phyloP scores from a whole-genome alignment of 92 coral and sea anemone genomes.

The Zoanthus solanderi region DNA sequence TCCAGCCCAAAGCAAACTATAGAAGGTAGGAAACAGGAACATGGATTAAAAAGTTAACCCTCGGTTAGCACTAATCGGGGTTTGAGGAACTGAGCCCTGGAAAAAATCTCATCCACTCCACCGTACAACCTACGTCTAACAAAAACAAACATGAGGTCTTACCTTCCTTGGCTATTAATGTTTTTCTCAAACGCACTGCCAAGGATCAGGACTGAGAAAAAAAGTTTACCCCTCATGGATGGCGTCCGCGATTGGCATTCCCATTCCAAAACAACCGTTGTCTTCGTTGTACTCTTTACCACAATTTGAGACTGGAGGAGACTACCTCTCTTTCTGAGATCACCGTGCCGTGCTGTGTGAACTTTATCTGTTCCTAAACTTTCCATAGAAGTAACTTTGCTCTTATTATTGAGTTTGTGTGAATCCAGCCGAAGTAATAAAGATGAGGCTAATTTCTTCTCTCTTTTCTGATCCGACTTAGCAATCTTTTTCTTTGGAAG shows the following conservation, averaged over 20 bases:
- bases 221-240: slow-evolving; percentile 41
- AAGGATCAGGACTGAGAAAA: slow-evolving; percentile 61
- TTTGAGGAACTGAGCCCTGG: too few species aligned
- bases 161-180: slow-evolving; percentile 61
- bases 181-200: slow-evolving; percentile 71
- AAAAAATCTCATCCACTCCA: too few species aligned
- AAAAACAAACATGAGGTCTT: neutral
- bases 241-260: slow-evolving; percentile 55
- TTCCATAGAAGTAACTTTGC: neutral
- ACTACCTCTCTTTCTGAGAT: neutral
- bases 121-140: neutral
- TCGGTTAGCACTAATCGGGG: too few species aligned
- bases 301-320: slow-evolving; percentile 67
- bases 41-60: too few species aligned
- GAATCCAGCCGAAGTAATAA: neutral
- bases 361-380: neutral
- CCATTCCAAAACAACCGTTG: slow-evolving; percentile 79
- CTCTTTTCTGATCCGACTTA: neutral
- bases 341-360: neutral
- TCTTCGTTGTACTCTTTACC: slow-evolving; percentile 70
- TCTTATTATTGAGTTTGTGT: neutral
- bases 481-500: neutral
- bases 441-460: neutral
- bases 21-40: too few species aligned
- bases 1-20: too few species aligned